These are phyloP conservation scores for Aspidiotus destructor DNA, from an alignment of 2,888 invertebrate species.

Conservation along the genomic window DNA sequence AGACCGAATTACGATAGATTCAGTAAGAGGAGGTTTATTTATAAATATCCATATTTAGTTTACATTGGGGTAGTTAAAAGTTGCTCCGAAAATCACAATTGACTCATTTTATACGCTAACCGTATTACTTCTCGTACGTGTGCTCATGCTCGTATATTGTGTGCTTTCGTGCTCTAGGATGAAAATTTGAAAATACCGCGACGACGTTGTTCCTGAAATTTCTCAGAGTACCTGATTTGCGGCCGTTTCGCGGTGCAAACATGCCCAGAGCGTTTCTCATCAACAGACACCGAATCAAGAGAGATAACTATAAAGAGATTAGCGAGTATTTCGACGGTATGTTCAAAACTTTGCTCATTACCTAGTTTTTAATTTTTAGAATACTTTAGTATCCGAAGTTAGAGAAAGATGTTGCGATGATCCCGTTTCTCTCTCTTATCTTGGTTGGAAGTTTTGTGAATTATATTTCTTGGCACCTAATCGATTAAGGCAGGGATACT, in stretches of 20 bases:
- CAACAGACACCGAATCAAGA: conserved; percentile 23
- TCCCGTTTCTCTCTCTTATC: no score
- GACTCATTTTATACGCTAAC: not conserved
- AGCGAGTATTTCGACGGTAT: conserved; percentile 5
- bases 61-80: conserved; percentile 5
- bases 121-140: not conserved
- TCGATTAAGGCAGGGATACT: no score
- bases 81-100: conserved; percentile 1
- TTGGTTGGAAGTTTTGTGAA: no score
- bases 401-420: no score
- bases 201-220: not conserved
- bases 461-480: no score
- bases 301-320: conserved; percentile 18
- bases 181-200: not conserved
- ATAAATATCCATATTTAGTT: conserved; percentile 31
- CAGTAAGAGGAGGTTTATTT: conserved; percentile 28
- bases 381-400: no score
- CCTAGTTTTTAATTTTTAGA: no score
- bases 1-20: conserved; percentile 7
- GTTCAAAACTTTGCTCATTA: not conserved
- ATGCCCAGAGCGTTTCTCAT: conserved; percentile 30
- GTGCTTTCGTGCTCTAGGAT: not conserved
- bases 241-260: not conserved
- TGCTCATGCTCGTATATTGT: not conserved
- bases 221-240: not conserved